Percentiles rank a stretch among this genome's conserved stretches.
These are phyloP conservation scores for Drosophila ambigua DNA, from an alignment of 1,140 invertebrate species.

Conservation along the genomic window DNA sequence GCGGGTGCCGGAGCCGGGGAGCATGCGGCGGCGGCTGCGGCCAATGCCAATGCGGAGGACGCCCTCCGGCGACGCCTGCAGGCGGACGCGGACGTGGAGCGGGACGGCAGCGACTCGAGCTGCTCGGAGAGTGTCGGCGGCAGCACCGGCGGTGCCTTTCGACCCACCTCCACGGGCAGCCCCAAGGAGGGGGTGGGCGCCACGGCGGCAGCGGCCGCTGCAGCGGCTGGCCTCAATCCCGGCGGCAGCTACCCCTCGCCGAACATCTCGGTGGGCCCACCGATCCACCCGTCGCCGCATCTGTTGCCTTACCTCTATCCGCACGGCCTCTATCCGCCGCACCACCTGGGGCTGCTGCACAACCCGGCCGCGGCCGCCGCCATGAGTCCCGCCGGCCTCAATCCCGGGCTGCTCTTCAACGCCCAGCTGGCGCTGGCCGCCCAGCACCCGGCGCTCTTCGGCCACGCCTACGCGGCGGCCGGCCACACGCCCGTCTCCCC, in stretches of 20 bases:
- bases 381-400: constrained; percentile 86
- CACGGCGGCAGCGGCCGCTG: constrained; percentile 84
- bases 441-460: constrained; percentile 91
- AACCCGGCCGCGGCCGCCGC: constrained; percentile 85
- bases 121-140: constrained; percentile 87
- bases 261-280: constrained; percentile 94
- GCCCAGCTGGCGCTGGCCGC: constrained; percentile 91
- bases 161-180: constrained; percentile 85
- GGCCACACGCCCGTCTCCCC: constrained; percentile 86
- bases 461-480: constrained; percentile 87
- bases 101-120: constrained; percentile 87
- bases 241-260: constrained; percentile 89
- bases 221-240: constrained; percentile 84
- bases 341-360: constrained; percentile 87
- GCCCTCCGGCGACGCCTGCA: constrained; percentile 85
- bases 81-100: constrained; percentile 86
- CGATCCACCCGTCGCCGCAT: constrained; percentile 92
- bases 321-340: constrained; percentile 92
- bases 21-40: constrained; percentile 83
- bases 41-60: constrained; percentile 82
- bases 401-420: constrained; percentile 92
- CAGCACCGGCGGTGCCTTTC: constrained; percentile 85
- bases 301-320: constrained; percentile 94
- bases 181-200: constrained; percentile 85
- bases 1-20: constrained; percentile 83